Evolutionary conservation across 1,140 invertebrate genomes (phyloP).

Genomic region (Drosophila watanabei): DNA sequence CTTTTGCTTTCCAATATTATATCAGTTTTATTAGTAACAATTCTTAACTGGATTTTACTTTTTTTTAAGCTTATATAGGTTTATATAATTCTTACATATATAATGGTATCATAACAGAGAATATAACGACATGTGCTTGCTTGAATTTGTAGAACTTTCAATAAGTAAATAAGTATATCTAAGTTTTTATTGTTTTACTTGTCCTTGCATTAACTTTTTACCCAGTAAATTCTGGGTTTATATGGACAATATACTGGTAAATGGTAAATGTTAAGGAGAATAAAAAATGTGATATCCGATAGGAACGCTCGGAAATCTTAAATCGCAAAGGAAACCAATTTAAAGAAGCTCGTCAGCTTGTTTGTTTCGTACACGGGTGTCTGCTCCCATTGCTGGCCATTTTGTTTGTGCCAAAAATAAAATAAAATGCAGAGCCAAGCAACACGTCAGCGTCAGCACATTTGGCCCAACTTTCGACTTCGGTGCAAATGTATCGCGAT

Average conservation of each 20-base stretch:
- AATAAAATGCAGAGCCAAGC: conserved; percentile 43
- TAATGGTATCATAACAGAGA: neutral
- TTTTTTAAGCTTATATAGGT: neutral
- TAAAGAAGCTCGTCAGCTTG: conserved; percentile 15
- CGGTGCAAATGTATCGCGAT: conserved; percentile 21
- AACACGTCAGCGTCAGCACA: conserved; percentile 69
- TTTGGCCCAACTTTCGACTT: conserved; percentile 59
- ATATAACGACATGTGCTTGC: too few species aligned
- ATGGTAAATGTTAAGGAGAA: neutral
- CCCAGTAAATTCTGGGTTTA: neutral
- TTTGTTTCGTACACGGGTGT: conserved; percentile 17
- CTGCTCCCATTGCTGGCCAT: conserved; percentile 39
- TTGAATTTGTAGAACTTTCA: neutral
- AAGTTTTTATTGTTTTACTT: neutral
- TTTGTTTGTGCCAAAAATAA: conserved; percentile 58
- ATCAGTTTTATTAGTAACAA: neutral
- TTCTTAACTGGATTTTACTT: neutral
- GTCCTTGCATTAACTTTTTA: neutral
- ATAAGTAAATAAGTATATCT: neutral
- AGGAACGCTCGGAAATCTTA: neutral
- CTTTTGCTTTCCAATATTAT: neutral
- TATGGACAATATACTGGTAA: neutral
- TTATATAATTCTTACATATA: too few species aligned
- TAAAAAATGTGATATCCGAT: neutral
- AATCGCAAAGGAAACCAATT: conserved; percentile 9